A percentile compares a stretch with the other conserved stretches of the same genome.
phyloP scores from a whole-genome alignment of 2,113 vertebrate species.

The Platysternon megacephalum region DNA sequence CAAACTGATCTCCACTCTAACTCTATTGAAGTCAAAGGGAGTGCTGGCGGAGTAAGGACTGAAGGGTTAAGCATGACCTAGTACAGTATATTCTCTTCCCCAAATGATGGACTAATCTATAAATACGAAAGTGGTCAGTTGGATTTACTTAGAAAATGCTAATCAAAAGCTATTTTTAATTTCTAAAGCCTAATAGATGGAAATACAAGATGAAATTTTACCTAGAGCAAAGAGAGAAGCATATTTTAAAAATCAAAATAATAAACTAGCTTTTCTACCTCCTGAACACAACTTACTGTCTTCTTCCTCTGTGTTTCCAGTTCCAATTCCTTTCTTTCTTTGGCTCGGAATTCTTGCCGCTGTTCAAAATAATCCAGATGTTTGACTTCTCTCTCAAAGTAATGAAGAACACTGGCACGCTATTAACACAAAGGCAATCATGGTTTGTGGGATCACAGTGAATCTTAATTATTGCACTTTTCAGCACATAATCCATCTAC shows the following conservation, averaged over 20 bases:
- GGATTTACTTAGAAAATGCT: neutral
- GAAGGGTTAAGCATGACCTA: neutral
- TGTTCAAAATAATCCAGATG: constrained; percentile 80
- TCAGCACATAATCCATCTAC: neutral
- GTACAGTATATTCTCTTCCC: neutral
- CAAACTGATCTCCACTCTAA: neutral
- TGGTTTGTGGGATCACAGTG: neutral
- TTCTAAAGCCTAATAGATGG: neutral
- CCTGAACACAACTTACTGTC: constrained; percentile 73
- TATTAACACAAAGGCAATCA: constrained; percentile 63
- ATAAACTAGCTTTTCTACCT: neutral
- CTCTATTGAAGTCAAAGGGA: neutral
- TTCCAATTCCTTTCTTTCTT: constrained; percentile 68
- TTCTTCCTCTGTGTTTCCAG: constrained; percentile 72
- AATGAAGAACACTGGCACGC: constrained; percentile 76
- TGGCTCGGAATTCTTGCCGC: constrained; percentile 63
- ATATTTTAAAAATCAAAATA: neutral
- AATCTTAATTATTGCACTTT: neutral
- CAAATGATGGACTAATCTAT: neutral
- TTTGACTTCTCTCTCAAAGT: constrained; percentile 86
- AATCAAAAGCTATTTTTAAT: neutral
- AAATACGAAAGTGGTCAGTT: neutral
- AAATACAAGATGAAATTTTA: neutral
- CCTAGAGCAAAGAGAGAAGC: neutral
- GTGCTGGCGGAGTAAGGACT: neutral